Conservation (phyloP, 2,113 vertebrate genomes). For the Galemys pyrenaicus region DNA sequence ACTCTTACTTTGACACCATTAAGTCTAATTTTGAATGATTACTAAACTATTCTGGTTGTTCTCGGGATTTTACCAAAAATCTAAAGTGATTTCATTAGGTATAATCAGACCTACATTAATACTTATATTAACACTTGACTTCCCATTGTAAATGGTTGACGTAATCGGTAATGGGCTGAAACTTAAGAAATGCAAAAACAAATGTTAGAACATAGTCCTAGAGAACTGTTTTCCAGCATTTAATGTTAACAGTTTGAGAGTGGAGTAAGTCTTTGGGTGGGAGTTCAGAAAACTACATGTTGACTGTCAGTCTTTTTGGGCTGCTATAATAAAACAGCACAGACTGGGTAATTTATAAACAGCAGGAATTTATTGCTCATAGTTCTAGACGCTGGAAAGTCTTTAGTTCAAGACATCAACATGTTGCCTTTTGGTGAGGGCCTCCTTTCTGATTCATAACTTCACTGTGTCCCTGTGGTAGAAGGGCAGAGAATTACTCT, state of each 20-base stretch:
- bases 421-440: neutral
- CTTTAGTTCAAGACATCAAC: neutral
- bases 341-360: neutral
- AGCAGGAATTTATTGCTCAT: neutral
- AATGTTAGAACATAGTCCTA: conserved; percentile 18
- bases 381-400: neutral
- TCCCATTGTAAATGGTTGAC: neutral
- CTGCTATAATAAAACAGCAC: neutral
- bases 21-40: conserved; percentile 27
- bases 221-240: neutral
- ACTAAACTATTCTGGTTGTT: conserved; percentile 25
- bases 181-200: neutral
- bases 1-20: conserved; percentile 8
- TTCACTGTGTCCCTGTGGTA: neutral
- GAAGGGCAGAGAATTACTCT: neutral
- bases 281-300: neutral
- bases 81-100: conserved; percentile 43
- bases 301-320: conserved; percentile 22
- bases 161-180: conserved; percentile 4
- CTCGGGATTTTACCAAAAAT: conserved; percentile 55
- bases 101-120: conserved; percentile 25
- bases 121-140: conserved; percentile 4
- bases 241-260: conserved; percentile 10
- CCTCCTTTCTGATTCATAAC: neutral
- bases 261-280: neutral